Evolutionary conservation across 2,888 invertebrate genomes (phyloP), one percentile per base, ranked within the genome.

Genomic region (Gymnocheta viridis): DNA sequence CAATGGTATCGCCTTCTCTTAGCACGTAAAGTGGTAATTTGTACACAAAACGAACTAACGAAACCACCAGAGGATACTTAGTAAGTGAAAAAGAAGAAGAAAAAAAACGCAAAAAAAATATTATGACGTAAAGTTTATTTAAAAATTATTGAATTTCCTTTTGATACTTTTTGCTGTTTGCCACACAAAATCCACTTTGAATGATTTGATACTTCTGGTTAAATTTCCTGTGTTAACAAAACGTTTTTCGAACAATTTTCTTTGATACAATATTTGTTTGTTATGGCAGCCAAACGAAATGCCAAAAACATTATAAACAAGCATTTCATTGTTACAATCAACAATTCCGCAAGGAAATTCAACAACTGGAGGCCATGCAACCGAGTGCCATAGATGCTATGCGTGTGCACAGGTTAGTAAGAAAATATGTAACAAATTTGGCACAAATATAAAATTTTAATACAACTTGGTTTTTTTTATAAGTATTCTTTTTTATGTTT

Each of bases 321-420:
- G 87, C 91, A 77, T 90, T 91, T 87, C 89, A 88, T 78, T 88
- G 89, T 85, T 92, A 92, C 87, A 91, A 92, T 87, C 88, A 89
- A 82, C 91, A 91, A 87, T 92, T 92, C 89, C 89, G 89, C 83
- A 88, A 90, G 87, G 92, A 92, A 90, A 89, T 92, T 86, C 88
- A 90, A 87, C 89, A 89, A 86, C 90, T 90, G 83, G 92, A 91
- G 86, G 88, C 90, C 81, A 91, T 92, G 91, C 92, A 92, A 83
- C 90, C 91, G n/a, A 90, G 88, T 83, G 92, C 92, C 78, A 90
- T 91, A 81, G 91, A 91, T 87, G 91, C 92, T 22, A 92, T 92
- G 91, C 89, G 92, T 82, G 89, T 92, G 72, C 91, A 92, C 88
- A 91, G 92, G 91, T 92, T 84, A 87, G 70, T 67, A 6, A 17